Conservation (phyloP, 2,797 vertebrate species). For the Halcyon chelicuti region DNA sequence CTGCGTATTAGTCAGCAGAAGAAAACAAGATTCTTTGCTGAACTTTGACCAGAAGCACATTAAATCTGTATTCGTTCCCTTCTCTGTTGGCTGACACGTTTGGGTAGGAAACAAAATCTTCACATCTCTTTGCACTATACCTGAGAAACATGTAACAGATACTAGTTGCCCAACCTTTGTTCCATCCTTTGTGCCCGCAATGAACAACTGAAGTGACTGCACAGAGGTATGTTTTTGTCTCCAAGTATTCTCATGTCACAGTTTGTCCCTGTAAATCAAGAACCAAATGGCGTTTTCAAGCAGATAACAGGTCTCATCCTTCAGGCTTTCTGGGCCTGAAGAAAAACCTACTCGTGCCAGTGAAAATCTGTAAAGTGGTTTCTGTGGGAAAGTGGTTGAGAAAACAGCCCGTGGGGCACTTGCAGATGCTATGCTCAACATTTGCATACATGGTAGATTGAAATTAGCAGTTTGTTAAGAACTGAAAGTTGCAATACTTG, state of each 20-base stretch:
- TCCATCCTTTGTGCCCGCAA: neutral
- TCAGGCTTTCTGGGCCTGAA: conserved; percentile 15
- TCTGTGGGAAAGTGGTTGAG: neutral
- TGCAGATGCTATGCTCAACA: neutral
- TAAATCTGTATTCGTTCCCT: neutral
- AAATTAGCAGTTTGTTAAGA: neutral
- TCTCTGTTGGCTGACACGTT: neutral
- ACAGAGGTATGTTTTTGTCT: neutral
- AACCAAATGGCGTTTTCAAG: neutral
- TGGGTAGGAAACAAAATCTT: conserved; percentile 1
- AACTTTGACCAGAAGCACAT: neutral
- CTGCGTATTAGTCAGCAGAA: neutral
- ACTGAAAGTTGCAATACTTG: neutral
- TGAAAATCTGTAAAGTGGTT: conserved; percentile 9
- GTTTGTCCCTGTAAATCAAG: conserved; percentile 24
- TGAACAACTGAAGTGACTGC: neutral
- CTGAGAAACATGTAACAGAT: neutral
- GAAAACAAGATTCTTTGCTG: neutral
- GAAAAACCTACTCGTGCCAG: neutral
- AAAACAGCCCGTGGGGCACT: neutral
- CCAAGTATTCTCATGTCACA: neutral
- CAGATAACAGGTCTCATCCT: conserved; percentile 20
- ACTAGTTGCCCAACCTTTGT: neutral
- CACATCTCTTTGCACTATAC: neutral
- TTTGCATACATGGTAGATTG: neutral